Conservation (phyloP, 1,140 invertebrate genomes). For the Caenorhabditis remanei region DNA sequence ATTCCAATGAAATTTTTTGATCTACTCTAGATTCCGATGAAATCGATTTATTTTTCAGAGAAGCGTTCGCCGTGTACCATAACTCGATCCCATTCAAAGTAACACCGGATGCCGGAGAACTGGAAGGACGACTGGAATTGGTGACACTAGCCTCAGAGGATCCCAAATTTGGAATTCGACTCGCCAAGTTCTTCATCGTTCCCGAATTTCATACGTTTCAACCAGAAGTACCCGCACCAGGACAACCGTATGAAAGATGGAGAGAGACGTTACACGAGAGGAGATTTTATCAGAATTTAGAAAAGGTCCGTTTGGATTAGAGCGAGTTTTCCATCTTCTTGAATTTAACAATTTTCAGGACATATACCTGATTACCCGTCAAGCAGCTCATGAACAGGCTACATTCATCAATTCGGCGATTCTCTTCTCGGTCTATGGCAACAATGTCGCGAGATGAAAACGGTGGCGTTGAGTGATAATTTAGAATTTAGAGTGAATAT, state of each 20-base stretch:
- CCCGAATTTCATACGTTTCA: conserved; percentile 6
- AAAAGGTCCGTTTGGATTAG: background rate
- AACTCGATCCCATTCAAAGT: background rate
- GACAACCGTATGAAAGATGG: no score
- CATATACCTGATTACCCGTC: background rate
- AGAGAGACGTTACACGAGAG: background rate
- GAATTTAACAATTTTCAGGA: no score
- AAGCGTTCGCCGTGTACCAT: background rate
- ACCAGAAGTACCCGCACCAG: no score
- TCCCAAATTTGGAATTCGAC: background rate
- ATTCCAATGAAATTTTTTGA: no score
- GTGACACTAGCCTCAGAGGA: conserved; percentile 5
- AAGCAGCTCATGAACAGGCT: background rate
- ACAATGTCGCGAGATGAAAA: background rate
- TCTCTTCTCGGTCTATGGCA: conserved; percentile 2
- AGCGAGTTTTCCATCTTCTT: background rate
- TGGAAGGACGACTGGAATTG: conserved; percentile 1
- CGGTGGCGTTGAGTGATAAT: no score
- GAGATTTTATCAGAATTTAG: background rate
- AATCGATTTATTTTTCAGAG: background rate
- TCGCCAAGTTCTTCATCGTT: conserved; percentile 23
- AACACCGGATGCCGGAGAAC: background rate
- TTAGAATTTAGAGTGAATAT: no score
- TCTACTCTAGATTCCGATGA: no score
- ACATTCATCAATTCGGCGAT: background rate